phyloP scores from a whole-genome alignment of 2,888 invertebrate species.

The Alloplasta piceator region DNA sequence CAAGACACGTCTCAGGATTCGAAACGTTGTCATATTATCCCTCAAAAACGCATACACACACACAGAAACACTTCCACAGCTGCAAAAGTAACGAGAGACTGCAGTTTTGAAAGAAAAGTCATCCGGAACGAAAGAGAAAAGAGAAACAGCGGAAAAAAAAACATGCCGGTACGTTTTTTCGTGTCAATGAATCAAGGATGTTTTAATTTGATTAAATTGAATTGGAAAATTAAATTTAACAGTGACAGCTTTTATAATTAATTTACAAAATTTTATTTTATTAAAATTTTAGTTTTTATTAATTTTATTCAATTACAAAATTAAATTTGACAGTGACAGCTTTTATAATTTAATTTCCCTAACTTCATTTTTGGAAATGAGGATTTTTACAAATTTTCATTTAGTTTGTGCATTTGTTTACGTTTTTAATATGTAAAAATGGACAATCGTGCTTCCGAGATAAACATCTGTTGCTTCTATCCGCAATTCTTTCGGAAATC shows the following conservation, averaged over 20 bases:
- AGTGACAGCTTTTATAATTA: no score
- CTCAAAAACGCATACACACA: constrained; percentile 17
- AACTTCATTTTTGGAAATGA: no score
- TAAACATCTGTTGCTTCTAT: not conserved
- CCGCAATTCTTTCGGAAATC: not conserved
- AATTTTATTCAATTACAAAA: not conserved
- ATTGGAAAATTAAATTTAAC: not conserved
- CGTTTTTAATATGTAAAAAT: no score
- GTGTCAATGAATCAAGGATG: constrained; percentile 10
- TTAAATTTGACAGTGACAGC: no score
- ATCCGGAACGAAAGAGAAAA: constrained; percentile 57
- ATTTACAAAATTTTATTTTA: no score
- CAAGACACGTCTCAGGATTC: constrained; percentile 73
- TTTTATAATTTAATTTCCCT: no score
- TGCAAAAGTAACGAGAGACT: constrained; percentile 18
- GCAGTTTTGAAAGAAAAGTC: constrained; percentile 54
- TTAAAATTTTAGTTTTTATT: not conserved
- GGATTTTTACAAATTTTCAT: no score
- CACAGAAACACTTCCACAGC: constrained; percentile 45
- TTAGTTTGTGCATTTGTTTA: no score
- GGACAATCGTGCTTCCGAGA: no score
- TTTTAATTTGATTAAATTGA: not conserved
- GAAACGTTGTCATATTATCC: constrained; percentile 28
- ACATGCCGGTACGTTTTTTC: constrained; percentile 80
- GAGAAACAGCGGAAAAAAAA: constrained; percentile 60